These are phyloP conservation scores for Sinocyclocheilus anshuiensis DNA, from an alignment of 2,113 vertebrate genomes.

Conservation along the genomic window DNA sequence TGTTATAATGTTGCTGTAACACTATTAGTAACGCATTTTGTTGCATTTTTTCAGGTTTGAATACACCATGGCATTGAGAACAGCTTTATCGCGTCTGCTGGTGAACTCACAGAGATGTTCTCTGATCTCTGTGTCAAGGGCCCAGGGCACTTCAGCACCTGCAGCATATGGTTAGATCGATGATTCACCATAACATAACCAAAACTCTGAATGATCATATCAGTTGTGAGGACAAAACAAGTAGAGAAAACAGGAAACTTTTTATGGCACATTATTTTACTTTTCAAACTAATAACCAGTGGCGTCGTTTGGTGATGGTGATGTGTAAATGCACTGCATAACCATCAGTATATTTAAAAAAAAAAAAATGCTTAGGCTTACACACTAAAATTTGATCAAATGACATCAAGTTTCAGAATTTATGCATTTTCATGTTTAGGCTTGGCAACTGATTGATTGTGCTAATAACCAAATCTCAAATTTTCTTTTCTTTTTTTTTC, in stretches of 20 bases:
- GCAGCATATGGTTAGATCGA: constrained; percentile 50
- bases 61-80: constrained; percentile 61
- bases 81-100: constrained; percentile 47
- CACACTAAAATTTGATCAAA: background rate
- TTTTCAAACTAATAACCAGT: background rate
- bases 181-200: background rate
- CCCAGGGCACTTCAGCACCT: constrained; percentile 53
- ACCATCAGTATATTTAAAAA: too few species aligned
- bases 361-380: background rate
- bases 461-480: background rate
- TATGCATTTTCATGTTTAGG: background rate
- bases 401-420: background rate
- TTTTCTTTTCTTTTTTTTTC: background rate
- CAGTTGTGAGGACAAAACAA: background rate
- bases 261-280: background rate
- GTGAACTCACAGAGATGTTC: constrained; percentile 31
- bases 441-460: background rate
- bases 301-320: background rate
- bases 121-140: constrained; percentile 27
- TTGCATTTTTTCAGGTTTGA: background rate
- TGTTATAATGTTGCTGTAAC: background rate
- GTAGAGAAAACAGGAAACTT: background rate
- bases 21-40: background rate
- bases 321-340: too few species aligned
- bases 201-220: background rate